phyloP scores from a whole-genome alignment of 2,888 invertebrate species.

The Atherix ibis region DNA sequence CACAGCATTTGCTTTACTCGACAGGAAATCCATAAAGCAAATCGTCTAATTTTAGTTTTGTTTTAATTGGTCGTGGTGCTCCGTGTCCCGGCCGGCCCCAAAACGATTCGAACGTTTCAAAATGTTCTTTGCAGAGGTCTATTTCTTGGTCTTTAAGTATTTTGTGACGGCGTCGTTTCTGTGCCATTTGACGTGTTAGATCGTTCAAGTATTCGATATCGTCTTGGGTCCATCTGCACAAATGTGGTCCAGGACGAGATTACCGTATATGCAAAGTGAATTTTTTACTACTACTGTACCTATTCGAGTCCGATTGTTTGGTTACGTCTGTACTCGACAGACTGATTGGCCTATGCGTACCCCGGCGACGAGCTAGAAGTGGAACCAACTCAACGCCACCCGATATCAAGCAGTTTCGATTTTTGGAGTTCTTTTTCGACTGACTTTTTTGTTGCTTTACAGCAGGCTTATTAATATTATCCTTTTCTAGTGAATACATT shows the following conservation, averaged over 20 bases:
- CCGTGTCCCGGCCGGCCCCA: conserved; percentile 66
- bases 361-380: conserved; percentile 49
- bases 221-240: conserved; percentile 21
- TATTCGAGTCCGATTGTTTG: conserved; percentile 28
- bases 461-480: neutral
- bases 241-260: conserved; percentile 8
- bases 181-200: conserved; percentile 37
- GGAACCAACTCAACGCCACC: conserved; percentile 61
- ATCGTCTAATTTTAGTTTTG: conserved; percentile 31
- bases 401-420: neutral
- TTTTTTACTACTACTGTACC: conserved; percentile 34
- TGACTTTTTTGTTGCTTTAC: neutral
- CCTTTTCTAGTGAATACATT: conserved; percentile 11
- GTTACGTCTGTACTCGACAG: conserved; percentile 40
- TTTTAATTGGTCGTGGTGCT: conserved; percentile 24
- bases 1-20: conserved; percentile 19
- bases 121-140: conserved; percentile 51
- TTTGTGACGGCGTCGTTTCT: conserved; percentile 32
- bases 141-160: conserved; percentile 35
- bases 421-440: neutral
- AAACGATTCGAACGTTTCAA: conserved; percentile 56
- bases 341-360: conserved; percentile 37
- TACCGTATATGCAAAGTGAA: conserved; percentile 31
- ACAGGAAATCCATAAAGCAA: conserved; percentile 29
- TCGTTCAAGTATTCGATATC: conserved; percentile 36